These are phyloP conservation scores for Cephalophus harveyi DNA, from an alignment of 2,113 vertebrate species.

Conservation along the genomic window DNA sequence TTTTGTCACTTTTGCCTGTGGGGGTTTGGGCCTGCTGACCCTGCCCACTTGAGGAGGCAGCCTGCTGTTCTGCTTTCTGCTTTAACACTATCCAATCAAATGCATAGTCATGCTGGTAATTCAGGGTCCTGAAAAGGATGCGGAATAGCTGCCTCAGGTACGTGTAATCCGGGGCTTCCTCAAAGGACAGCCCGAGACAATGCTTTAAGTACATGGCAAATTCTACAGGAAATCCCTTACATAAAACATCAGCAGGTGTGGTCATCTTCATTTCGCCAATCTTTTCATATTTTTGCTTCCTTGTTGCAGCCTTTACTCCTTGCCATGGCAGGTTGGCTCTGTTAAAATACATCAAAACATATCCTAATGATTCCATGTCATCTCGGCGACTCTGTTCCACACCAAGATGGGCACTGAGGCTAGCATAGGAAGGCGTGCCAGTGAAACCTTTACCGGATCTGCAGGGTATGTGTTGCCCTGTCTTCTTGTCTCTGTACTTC, in stretches of 20 bases:
- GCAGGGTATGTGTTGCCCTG: constrained; percentile 99
- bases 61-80: constrained; percentile 99
- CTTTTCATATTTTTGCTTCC: constrained; percentile 99
- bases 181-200: constrained; percentile 97
- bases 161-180: constrained; percentile 99
- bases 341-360: constrained; percentile 99
- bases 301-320: constrained; percentile 98
- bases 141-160: constrained; percentile 99
- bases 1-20: constrained; percentile 99
- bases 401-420: constrained; percentile 98
- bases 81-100: constrained; percentile 99
- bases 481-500: constrained; percentile 99
- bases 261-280: constrained; percentile 99
- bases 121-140: constrained; percentile 95
- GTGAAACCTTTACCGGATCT: constrained; percentile 99
- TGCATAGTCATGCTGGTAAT: constrained; percentile 99
- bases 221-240: constrained; percentile 99
- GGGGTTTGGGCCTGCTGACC: constrained; percentile 99
- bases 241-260: constrained; percentile 98
- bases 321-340: constrained; percentile 99
- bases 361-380: constrained; percentile 99
- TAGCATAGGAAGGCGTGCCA: constrained; percentile 96
- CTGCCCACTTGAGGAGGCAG: constrained; percentile 97
- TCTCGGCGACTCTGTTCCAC: constrained; percentile 99
- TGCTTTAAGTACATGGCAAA: constrained; percentile 99